Evolutionary conservation across 2,113 vertebrate species (phyloP).

Genomic region (Zeus faber): DNA sequence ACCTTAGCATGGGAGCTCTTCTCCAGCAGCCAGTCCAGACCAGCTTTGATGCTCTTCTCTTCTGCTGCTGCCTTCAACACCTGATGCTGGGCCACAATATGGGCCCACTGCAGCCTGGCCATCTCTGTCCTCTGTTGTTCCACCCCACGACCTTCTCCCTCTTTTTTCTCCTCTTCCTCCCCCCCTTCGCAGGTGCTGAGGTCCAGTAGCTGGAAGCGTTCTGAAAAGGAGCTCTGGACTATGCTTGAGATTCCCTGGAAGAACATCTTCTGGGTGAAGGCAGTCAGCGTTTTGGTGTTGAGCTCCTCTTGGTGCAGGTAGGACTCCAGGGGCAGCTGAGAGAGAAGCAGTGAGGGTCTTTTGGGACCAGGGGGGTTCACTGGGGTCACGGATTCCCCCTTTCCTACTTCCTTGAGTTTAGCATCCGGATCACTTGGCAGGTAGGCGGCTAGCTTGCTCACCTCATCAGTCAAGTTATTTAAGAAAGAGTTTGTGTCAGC

Average conservation of each 20-base stretch:
- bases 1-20: constrained; percentile 71
- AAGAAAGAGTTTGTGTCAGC: constrained; percentile 74
- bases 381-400: constrained; percentile 21
- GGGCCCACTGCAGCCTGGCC: constrained; percentile 79
- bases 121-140: constrained; percentile 74
- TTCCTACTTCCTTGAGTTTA: background rate
- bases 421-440: constrained; percentile 54
- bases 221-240: constrained; percentile 74
- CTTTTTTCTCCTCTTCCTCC: constrained; percentile 32
- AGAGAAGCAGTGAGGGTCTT: constrained; percentile 70
- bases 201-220: constrained; percentile 76
- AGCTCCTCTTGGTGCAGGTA: constrained; percentile 84
- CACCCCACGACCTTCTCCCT: constrained; percentile 45
- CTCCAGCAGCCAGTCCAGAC: constrained; percentile 76
- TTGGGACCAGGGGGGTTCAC: constrained; percentile 18
- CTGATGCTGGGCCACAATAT: constrained; percentile 80
- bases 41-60: constrained; percentile 71
- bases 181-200: constrained; percentile 56
- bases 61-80: constrained; percentile 77
- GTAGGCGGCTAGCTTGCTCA: constrained; percentile 70
- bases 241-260: constrained; percentile 71
- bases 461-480: constrained; percentile 65
- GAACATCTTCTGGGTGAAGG: constrained; percentile 76
- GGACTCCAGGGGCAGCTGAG: constrained; percentile 77
- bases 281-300: constrained; percentile 78